Evolutionary conservation across 1,140 invertebrate species (phyloP).

Genomic region (Apis laboriosa): DNA sequence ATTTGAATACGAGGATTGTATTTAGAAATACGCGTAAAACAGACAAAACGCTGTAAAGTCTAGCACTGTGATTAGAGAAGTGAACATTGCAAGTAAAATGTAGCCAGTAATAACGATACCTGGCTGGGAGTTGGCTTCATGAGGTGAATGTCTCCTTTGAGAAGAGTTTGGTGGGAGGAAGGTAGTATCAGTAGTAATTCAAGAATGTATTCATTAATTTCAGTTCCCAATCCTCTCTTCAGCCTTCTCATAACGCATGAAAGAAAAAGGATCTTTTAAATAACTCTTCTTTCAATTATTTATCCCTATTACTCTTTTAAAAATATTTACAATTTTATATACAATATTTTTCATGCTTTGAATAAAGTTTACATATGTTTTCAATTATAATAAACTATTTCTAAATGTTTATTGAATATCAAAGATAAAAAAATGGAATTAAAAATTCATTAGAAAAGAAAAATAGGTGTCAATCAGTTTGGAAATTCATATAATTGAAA

Average conservation of each 20-base stretch:
- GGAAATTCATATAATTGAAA: no score
- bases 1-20: neutral
- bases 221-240: neutral
- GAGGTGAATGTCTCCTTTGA: slow-evolving; percentile 79
- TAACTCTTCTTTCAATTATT: no score
- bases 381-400: neutral
- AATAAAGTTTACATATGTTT: neutral
- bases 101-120: slow-evolving; percentile 51
- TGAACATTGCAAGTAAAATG: slow-evolving; percentile 35
- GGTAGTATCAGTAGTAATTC: slow-evolving; percentile 47
- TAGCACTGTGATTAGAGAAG: slow-evolving; percentile 35
- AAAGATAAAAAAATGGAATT: neutral
- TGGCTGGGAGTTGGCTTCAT: slow-evolving; percentile 67
- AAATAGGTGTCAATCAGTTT: neutral
- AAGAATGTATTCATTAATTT: neutral
- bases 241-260: neutral
- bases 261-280: neutral
- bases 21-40: neutral
- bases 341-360: neutral
- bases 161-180: slow-evolving; percentile 63
- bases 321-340: neutral
- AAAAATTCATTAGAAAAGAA: neutral
- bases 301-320: no score
- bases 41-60: slow-evolving; percentile 7
- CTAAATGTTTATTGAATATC: neutral